Percentiles rank a stretch among this genome's conserved stretches.
Conservation (phyloP, 1,140 invertebrate species). For the Cylas formicarius region DNA sequence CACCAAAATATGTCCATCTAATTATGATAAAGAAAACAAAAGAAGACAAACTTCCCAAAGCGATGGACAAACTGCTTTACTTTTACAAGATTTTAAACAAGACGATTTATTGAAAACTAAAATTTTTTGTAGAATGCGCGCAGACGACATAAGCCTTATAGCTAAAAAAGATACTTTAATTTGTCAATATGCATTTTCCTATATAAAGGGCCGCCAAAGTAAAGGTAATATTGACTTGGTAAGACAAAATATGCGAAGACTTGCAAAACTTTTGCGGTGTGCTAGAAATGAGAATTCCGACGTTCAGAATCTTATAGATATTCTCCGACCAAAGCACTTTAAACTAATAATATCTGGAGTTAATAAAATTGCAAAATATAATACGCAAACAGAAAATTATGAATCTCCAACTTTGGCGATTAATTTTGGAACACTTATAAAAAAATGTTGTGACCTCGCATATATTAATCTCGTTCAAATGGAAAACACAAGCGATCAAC, state of each 20-base stretch:
- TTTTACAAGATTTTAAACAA: slow-evolving; percentile 7
- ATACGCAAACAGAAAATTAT: slow-evolving; percentile 1
- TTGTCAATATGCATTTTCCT: slow-evolving; percentile 11
- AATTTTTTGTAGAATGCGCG: slow-evolving; percentile 9
- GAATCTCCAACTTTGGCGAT: not conserved
- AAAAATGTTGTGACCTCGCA: not conserved
- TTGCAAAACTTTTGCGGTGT: slow-evolving; percentile 5
- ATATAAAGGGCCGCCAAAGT: slow-evolving; percentile 9
- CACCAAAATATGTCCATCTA: slow-evolving; percentile 17
- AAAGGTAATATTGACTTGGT: no score
- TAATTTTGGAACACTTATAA: slow-evolving; percentile 2
- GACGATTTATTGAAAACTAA: slow-evolving; percentile 7
- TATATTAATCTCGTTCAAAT: slow-evolving; percentile 1
- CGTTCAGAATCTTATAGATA: slow-evolving; percentile 4
- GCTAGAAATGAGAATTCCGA: not conserved
- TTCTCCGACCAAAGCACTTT: no score
- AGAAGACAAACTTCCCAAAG: no score
- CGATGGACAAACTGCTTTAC: slow-evolving; percentile 9
- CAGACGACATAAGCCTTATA: no score
- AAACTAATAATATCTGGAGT: not conserved
- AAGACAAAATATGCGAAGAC: slow-evolving; percentile 8
- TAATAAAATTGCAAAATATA: not conserved
- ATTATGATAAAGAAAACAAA: slow-evolving; percentile 13
- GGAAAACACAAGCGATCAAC: not conserved
- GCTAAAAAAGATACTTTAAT: slow-evolving; percentile 12